Evolutionary conservation across 37 sponge, comb jelly and placozoan species (phyloP).

Genomic region (Chondrosia reniformis): DNA sequence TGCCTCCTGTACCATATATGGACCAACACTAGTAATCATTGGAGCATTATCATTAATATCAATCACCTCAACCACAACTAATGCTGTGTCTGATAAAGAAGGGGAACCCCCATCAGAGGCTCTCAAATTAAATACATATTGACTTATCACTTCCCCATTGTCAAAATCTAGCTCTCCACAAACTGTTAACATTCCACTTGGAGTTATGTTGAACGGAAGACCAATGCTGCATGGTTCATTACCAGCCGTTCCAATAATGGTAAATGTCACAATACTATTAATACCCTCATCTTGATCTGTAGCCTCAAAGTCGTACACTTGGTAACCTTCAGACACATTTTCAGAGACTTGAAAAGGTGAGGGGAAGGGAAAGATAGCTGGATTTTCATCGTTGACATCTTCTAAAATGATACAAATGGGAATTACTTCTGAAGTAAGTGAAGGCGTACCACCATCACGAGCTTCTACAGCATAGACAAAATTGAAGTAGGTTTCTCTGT

Average conservation of each 20-base stretch:
- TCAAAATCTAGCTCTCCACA: conserved; percentile 24
- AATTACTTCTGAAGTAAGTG: conserved; percentile 15
- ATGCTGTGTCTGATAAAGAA: neutral
- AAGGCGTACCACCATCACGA: conserved; percentile 18
- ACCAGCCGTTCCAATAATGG: neutral
- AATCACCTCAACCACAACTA: neutral
- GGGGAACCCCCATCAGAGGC: conserved; percentile 21
- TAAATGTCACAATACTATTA: conserved; percentile 41
- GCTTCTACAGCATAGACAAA: conserved; percentile 46
- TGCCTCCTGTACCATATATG: neutral
- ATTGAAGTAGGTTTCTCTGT: conserved; percentile 32
- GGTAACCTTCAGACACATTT: neutral
- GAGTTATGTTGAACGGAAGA: conserved; percentile 19
- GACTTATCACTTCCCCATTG: neutral
- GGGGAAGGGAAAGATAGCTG: conserved; percentile 35
- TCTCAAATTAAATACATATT: conserved; percentile 7
- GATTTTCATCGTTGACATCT: conserved; percentile 83
- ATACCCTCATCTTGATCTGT: conserved; percentile 37
- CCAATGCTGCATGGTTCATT: neutral
- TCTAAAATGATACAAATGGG: conserved; percentile 39
- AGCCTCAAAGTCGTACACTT: conserved; percentile 19
- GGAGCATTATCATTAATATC: conserved; percentile 28
- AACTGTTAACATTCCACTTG: neutral
- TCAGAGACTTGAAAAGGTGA: conserved; percentile 39
- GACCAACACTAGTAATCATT: neutral